These are phyloP conservation scores for Channallabes apus DNA, from an alignment of 2,797 vertebrate genomes.

Conservation along the genomic window DNA sequence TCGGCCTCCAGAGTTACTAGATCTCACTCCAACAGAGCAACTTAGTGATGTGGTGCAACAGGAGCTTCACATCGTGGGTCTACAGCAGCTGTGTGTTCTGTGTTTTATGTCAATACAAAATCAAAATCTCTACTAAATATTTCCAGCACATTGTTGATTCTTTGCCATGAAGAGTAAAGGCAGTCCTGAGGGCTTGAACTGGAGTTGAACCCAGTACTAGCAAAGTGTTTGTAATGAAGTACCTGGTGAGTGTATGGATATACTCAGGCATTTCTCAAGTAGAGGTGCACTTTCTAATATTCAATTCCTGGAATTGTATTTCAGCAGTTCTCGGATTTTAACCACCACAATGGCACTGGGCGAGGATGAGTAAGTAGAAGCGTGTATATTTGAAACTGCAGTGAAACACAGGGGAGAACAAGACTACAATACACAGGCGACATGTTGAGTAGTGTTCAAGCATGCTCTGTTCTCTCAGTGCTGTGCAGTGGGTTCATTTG, in stretches of 20 bases:
- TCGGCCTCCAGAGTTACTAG: too few species aligned
- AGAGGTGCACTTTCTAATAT: neutral
- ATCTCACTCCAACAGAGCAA: too few species aligned
- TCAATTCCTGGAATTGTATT: neutral
- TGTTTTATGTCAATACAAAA: too few species aligned
- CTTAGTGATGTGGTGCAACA: too few species aligned
- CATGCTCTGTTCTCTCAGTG: constrained; percentile 9
- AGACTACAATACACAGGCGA: constrained; percentile 27
- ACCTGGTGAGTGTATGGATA: neutral
- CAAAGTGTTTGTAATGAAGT: too few species aligned
- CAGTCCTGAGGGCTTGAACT: too few species aligned
- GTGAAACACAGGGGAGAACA: constrained; percentile 29
- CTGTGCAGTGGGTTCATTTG: constrained; percentile 29
- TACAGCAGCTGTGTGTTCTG: too few species aligned
- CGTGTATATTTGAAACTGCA: neutral
- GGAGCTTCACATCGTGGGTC: too few species aligned
- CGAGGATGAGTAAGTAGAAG: constrained; percentile 7
- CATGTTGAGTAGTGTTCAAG: constrained; percentile 9
- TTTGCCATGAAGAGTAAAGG: too few species aligned
- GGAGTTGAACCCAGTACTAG: too few species aligned
- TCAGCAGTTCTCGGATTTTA: neutral
- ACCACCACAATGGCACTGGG: neutral
- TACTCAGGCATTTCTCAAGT: neutral
- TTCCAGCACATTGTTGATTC: too few species aligned
- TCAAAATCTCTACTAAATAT: too few species aligned